Percentiles rank a stretch among this genome's conserved stretches.
These are phyloP conservation scores for Apus apus DNA, from an alignment of 2,113 vertebrate genomes.

Conservation along the genomic window DNA sequence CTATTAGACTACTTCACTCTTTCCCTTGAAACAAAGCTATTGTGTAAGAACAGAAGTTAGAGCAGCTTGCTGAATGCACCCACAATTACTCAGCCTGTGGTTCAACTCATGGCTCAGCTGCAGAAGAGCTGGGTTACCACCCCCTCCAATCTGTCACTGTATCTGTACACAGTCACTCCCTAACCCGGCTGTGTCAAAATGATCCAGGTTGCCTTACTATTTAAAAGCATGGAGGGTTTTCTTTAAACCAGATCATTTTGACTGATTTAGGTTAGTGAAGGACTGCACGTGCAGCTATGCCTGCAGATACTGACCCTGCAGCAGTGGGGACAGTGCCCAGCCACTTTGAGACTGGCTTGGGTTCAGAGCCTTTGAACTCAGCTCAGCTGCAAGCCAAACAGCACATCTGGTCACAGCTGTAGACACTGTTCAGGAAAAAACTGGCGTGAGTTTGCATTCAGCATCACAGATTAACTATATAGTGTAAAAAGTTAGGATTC, in stretches of 20 bases:
- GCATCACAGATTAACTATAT: not conserved
- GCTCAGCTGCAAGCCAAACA: constrained; percentile 1
- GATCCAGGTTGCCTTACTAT: constrained; percentile 65
- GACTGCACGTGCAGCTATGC: not conserved
- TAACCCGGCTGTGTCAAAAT: constrained; percentile 67
- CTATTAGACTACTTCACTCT: not conserved
- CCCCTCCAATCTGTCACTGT: not conserved
- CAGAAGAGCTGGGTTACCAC: not conserved
- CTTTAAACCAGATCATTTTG: constrained; percentile 54
- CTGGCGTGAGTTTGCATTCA: not conserved
- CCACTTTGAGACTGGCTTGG: not conserved
- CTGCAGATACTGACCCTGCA: not conserved
- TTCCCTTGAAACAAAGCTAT: not conserved
- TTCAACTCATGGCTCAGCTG: not conserved
- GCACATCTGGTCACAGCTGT: constrained; percentile 41
- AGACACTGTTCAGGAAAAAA: not conserved
- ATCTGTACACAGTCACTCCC: not conserved
- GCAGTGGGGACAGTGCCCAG: not conserved
- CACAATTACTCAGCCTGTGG: not conserved
- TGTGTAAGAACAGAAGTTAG: not conserved
- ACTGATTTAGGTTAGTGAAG: constrained; percentile 61
- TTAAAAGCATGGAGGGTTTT: constrained; percentile 49
- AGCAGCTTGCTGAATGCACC: not conserved
- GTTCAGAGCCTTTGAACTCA: constrained; percentile 13
- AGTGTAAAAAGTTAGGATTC: not conserved